Percentiles rank a stretch among this genome's conserved stretches.
Evolutionary conservation across 2,888 invertebrate species (phyloP).

Genomic region (Catocala nupta): DNA sequence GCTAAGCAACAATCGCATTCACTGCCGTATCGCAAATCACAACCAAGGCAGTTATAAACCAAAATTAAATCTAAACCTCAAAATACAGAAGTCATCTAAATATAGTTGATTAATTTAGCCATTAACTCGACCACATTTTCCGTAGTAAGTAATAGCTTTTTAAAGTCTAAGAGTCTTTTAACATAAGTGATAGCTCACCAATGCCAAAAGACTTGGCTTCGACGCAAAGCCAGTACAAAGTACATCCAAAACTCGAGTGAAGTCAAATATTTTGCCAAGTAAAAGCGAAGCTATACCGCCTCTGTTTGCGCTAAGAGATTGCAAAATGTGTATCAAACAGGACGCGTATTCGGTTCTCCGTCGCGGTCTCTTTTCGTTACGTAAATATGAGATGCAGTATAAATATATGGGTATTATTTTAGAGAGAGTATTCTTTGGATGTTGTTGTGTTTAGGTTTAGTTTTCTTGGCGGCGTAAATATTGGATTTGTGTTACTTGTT

Average conservation of each 20-base stretch:
- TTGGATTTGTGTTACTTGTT: too few species aligned
- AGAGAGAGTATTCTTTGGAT: not conserved
- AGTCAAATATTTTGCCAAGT: constrained; percentile 50
- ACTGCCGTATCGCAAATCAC: too few species aligned
- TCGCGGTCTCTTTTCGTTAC: constrained; percentile 16
- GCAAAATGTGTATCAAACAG: constrained; percentile 38
- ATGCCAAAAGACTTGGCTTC: not conserved
- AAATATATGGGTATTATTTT: constrained; percentile 18
- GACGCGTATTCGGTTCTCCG: constrained; percentile 26
- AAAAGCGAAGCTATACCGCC: constrained; percentile 41
- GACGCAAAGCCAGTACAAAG: not conserved
- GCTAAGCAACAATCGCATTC: too few species aligned
- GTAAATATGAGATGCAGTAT: constrained; percentile 25
- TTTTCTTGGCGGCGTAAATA: too few species aligned
- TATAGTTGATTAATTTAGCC: too few species aligned
- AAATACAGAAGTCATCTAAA: too few species aligned
- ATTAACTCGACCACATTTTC: too few species aligned
- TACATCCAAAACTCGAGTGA: constrained; percentile 21
- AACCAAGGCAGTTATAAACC: too few species aligned
- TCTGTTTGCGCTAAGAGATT: constrained; percentile 53
- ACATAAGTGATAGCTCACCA: not conserved
- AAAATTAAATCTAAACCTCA: too few species aligned
- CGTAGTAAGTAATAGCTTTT: too few species aligned
- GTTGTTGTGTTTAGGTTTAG: not conserved
- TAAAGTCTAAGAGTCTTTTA: not conserved